Base-by-base conservation (phyloP, 2,113 vertebrate species). In the Grallaria varia region DNA sequence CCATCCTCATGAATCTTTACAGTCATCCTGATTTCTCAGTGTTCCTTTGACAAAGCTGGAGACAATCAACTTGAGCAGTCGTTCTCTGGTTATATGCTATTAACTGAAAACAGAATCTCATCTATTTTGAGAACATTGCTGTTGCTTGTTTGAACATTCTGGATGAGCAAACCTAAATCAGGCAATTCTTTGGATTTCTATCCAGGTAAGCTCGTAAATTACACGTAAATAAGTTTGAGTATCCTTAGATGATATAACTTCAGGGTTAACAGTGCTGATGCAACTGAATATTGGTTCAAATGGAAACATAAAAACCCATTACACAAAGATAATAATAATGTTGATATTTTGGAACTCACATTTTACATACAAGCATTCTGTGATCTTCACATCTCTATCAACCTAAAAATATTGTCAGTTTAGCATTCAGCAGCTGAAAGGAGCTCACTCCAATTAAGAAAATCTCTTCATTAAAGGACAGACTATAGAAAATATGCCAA, bases 381-480 rank as follows among this genome's bases (percentile, higher is more conserved):
- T 64, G 40, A 81, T 90, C 67, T 74, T 92, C 59, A 68, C 39
- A 53, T 71, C 59, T 74, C 37, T 82, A 44, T 45, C 30, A 39
- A 59, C 60, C 17, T 80, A 53, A 60, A 84, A 82, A 60, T 47
- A 20, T 47, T 89, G 84, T 73, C 31, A 40, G 25, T 60, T 92
- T 59, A 94, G 40, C 75, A 68, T 80, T 93, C 80, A 78, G 89
- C 81, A 85, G 68, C 80, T 74, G 53, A 83, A 83, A 50, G 12
- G 37, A 87, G 52, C 88, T 91, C 7, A 1, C 49, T 89, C 25
- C 94, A 93, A 87, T 96, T 96, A 87, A 89, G 56, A 69, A 95
- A 85, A 71, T 28, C 39, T 84, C 81, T 89, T 97, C 24, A 89
- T 92, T 94, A 93, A 89, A 80, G 75, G 40, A 47, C 28, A 72